Base-by-base conservation (phyloP, 2,797 vertebrate species). In the Sebastes flavidus region DNA sequence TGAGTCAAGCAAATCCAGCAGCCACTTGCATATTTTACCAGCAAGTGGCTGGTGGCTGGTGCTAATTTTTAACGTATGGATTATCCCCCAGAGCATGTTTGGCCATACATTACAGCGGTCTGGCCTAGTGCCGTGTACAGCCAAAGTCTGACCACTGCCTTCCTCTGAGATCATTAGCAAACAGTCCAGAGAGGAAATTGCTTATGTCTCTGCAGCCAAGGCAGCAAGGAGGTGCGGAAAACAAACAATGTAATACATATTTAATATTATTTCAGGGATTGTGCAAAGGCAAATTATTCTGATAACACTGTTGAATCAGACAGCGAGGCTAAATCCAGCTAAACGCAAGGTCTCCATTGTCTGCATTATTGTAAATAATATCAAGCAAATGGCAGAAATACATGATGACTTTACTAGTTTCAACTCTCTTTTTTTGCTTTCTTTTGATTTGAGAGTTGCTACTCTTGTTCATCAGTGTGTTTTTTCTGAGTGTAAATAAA, bases 91-190 rank as follows among this genome's bases (percentile, higher is more conserved):
- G 7, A 29, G 36, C 42, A 59, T 14, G 59, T 63, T 73, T 54
- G 68, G 46, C 34, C 29, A n/a, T 8, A 13, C n/a, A 36, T 18
- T 5, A 38, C 59, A 20, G 49, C 67, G 55, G 14, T 55, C 66
- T 67, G 10, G 22, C 24, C 32, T n/a, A 24, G 20, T 29, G 63
- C 27, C 54, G 32, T 18, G 18, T 22, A 16, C 3, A 34, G 36
- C 13, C 20, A 16, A 86, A 61, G 71, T 69, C 36, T 83, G 79
- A 84, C 59, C 75, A 62, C 4, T 13, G 8, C 34, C 80, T 71
- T 75, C 16, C 75, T 73, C 74, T 71, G 77, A 78, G 27, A 75
- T 92, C 80, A 65, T 92, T 82, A 85, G 77, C 62, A 62, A 56
- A 22, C n/a, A 74, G 56, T 67, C 73, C 75, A 38, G 78, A 71